These are phyloP conservation scores for Aphodius sticticus DNA, from an alignment of 2,888 invertebrate species.

Conservation along the genomic window DNA sequence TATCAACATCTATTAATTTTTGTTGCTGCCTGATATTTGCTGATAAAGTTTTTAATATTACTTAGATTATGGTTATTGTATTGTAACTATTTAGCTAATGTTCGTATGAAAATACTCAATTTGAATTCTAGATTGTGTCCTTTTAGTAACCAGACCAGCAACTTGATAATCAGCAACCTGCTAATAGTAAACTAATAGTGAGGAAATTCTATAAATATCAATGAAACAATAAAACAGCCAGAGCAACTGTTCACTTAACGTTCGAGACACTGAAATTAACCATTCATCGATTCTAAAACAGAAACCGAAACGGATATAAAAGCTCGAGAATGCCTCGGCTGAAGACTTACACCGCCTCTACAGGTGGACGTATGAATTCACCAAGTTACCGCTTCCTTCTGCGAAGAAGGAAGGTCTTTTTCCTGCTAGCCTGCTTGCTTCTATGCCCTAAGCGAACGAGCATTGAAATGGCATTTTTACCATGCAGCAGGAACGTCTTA, in stretches of 20 bases:
- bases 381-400: background rate
- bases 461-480: conserved; percentile 21
- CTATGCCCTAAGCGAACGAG: conserved; percentile 6
- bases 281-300: background rate
- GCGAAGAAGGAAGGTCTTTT: background rate
- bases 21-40: no score
- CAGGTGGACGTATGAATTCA: background rate
- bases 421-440: background rate
- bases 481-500: conserved; percentile 12
- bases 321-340: background rate
- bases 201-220: background rate
- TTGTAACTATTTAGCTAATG: no score
- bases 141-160: background rate
- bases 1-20: no score
- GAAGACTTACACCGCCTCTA: background rate
- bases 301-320: background rate
- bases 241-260: background rate
- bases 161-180: background rate
- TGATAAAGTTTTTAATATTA: no score
- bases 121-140: background rate
- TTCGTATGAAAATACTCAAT: no score
- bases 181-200: background rate
- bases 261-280: background rate
- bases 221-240: background rate
- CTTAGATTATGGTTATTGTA: no score